Base-by-base conservation (phyloP, 2,113 vertebrate species). In the Chlamydotis undulata region DNA sequence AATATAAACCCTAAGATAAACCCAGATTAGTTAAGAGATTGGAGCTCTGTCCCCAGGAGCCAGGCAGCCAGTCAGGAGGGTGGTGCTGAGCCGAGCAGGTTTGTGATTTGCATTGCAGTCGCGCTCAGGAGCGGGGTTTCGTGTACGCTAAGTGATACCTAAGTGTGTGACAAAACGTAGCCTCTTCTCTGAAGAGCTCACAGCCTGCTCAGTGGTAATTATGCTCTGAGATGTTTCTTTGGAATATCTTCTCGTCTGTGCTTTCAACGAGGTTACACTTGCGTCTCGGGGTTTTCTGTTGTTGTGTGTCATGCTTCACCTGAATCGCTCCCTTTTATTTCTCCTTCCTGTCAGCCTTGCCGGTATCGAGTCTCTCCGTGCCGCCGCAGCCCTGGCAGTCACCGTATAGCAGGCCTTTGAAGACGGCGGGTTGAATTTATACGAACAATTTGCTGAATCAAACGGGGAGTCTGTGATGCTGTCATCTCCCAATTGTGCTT, bases 391-490 rank as follows among this genome's bases (percentile, higher is more conserved):
- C 64, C 80, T 33, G 63, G 90, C 85, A 88, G 0, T n/a, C 75
- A 29, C 67, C 61, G 5, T 8, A 3, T 4, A 29, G 15, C 1
- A 55, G 57, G 33, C 88, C 90, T 97, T 94, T 96, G 96, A 97
- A 93, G 95, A 5, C 12, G 76, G 76, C 64, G 80, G 70, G 16
- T 23, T 19, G 64, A 65, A n/a, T 83, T 90, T 57, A 52, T 37
- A 9, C 1, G 59, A 93, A 35, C 94, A 80, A 94, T 94, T 92
- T 92, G 64, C 83, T 74, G 86, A 52, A 87, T 90, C 89, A 93
- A 83, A 93, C 0, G 0, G 24, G 76, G 80, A 77, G 10, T 10
- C 86, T 81, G 88, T 3, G 68, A 21, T 79, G 70, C 79, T 85
- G 79, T 81, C 83, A n/a, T 6, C 23, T 76, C 70, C 74, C 84